Conservation (phyloP, 2,113 vertebrate genomes). For the Raphicerus campestris region DNA sequence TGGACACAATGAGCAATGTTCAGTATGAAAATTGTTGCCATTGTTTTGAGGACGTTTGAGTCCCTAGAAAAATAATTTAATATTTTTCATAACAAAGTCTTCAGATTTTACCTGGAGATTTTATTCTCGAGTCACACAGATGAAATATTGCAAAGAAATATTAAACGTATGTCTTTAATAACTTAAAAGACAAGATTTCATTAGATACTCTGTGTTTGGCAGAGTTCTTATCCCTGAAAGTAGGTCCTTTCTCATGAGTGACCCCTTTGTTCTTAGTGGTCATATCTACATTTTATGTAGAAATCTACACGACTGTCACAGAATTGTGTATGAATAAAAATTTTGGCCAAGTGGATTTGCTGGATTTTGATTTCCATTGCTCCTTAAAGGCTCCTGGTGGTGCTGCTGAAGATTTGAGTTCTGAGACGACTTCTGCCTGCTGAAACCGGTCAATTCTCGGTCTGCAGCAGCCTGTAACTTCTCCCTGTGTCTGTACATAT, state of each 20-base stretch:
- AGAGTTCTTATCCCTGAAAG: background rate
- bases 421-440: background rate
- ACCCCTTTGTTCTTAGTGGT: background rate
- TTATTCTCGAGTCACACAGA: background rate
- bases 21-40: background rate
- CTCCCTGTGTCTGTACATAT: fast-evolving
- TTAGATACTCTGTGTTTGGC: background rate
- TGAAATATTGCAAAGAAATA: background rate
- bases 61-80: background rate
- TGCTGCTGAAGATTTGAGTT: background rate
- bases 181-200: background rate
- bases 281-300: background rate
- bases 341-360: background rate
- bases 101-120: background rate
- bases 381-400: background rate
- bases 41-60: background rate
- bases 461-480: background rate
- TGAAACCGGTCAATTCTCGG: background rate
- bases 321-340: background rate
- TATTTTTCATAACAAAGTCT: background rate
- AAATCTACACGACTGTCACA: background rate
- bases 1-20: background rate
- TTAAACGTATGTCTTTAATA: background rate
- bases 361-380: background rate
- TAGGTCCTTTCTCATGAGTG: background rate